phyloP scores from a whole-genome alignment of 2,113 vertebrate species.

The Pangasianodon gigas region DNA sequence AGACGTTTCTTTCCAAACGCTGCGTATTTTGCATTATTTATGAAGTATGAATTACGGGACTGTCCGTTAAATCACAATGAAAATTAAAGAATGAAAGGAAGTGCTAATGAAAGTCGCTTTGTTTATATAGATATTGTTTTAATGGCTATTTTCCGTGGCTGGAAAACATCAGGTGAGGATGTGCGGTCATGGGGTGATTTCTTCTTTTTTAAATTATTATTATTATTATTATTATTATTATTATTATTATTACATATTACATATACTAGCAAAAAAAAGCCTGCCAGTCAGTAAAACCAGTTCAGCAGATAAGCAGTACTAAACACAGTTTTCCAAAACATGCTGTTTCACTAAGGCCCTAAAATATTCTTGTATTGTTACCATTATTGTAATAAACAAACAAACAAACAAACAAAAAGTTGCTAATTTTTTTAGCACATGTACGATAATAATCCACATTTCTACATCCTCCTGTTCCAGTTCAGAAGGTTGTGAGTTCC shows the following conservation, averaged over 20 bases:
- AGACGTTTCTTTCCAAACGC: not conserved
- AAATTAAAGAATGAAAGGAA: not conserved
- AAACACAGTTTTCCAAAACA: not conserved
- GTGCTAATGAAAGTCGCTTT: not conserved
- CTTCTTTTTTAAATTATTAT: not conserved
- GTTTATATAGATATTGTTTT: not conserved
- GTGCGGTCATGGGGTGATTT: not conserved
- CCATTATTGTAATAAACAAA: not conserved
- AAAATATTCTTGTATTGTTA: not conserved
- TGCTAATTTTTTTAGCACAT: not conserved
- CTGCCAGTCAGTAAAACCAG: not conserved
- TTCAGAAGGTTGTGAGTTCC: not conserved
- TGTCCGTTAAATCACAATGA: no score
- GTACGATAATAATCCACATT: not conserved
- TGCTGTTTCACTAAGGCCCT: not conserved
- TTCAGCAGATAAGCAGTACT: not conserved
- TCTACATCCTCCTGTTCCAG: not conserved
- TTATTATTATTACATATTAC: not conserved
- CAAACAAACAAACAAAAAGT: not conserved
- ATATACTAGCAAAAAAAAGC: not conserved
- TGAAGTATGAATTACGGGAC: not conserved
- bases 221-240: not conserved
- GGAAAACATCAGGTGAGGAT: not conserved
- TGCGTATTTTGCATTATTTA: not conserved
- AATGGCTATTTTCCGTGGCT: not conserved